Evolutionary conservation across 2,888 invertebrate species (phyloP), one percentile per base, ranked within the genome.

Genomic region (Melieria picta): DNA sequence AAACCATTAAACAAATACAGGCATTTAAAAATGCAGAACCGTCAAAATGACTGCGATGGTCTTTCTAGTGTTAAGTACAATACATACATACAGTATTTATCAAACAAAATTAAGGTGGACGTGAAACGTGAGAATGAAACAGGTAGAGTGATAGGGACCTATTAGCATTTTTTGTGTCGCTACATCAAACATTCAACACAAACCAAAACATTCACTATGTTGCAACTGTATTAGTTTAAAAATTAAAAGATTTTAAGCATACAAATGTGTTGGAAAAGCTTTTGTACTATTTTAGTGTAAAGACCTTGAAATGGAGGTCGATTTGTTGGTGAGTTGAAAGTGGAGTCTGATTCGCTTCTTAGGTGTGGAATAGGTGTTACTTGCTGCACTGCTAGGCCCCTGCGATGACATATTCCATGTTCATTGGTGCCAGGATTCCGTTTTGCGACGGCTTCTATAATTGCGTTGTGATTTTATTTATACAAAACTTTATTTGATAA

Each of bases 301-400:
- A 78, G 85, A 87, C 87, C 87, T 87, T 87, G 87, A 80, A 87
- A 87, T 77, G 87, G 86, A 77, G 86, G 86, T 78, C 86, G 84
- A 79, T 83, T 84, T 73, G 82, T 82, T 76, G 86, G 84, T 72
- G 87, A 86, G 77, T 83, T 81, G 73, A 85, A 80, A 74, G 84
- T 84, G 77, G 84, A 82, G 79, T 87, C 87, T 79, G 85, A 79
- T 79, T 86, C 87, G 81, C 86, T 86, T 88, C 95, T 92, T 88
- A 96, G 92, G 90, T 94, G 93, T 86, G 95, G 95, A 87, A 96
- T 96, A 88, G 94, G 92, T 87, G 90, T 90, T 87, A 94, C 92
- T 88, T 91, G 89, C 88, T 93, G 91, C 89, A 93, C 92, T 88
- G 94, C 93, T 89, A 95, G 91, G 88, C 94, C 91, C 84, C 93